Evolutionary conservation across 2,888 invertebrate species (phyloP), one percentile per base, ranked within the genome.

Genomic region (Andrena bicolor): DNA sequence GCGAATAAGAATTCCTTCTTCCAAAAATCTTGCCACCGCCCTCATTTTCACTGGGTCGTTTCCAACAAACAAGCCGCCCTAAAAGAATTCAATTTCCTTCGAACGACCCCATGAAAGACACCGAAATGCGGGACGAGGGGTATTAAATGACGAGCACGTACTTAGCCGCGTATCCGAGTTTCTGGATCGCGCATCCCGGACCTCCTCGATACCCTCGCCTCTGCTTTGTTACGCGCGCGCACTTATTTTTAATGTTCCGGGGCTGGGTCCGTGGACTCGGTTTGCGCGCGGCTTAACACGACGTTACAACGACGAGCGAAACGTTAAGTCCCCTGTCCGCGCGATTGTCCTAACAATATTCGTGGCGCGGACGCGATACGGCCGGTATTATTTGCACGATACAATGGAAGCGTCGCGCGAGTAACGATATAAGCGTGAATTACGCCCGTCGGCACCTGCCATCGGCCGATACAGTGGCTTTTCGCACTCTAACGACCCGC

Each of bases 321-420:
- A 87, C 87, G 88, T 86, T 85, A 86, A 88, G 86, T 83, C 87
- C 85, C 81, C 83, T 84, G 83, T 87, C 85, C 76, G 77, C 84
- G 63, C 83, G 82, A 84, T 84, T 74, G 75, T 75, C 65, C 83
- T 70, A 72, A 81, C 84, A 79, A 84, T 84, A 88, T 86, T 83
- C 78, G 76, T 69, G 84, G 81, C 68, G 79, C 70, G 75, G 76
- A 68, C 71, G 80, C 79, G 86, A 74, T 82, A 70, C 68, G 81
- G 64, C 60, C 56, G 78, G 82, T 74, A 84, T 84, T 84, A 80
- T 80, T 84, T 80, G 65, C 80, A 8, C 16, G 64, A 23, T 30
- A 80, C 84, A 83, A 84, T 84, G 73, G 83, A 66, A 63, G 66
- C 76, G 80, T 64, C 66, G 73, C 64, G 79, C 83, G 83, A 53